Percentiles rank a stretch among this genome's conserved stretches.
These are phyloP conservation scores for Sisyra terminalis DNA, from an alignment of 2,888 invertebrate species.

Conservation along the genomic window DNA sequence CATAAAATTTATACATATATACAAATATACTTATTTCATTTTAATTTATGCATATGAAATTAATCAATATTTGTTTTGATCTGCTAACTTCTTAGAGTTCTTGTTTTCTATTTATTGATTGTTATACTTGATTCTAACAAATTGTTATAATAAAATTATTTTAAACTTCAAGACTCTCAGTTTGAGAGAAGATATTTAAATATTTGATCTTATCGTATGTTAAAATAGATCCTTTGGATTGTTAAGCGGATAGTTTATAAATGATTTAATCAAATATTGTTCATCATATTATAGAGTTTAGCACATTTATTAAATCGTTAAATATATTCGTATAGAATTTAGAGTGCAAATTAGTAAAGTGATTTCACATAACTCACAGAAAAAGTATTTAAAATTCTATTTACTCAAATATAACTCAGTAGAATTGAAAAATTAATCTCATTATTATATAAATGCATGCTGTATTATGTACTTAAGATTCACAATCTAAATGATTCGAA, in stretches of 20 bases:
- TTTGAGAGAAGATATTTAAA: not conserved
- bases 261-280: not conserved
- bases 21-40: not conserved
- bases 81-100: not conserved
- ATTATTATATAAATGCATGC: no score
- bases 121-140: not conserved
- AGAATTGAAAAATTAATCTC: no score
- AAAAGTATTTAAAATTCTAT: no score
- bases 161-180: not conserved
- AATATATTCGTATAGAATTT: no score
- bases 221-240: not conserved
- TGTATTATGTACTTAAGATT: no score
- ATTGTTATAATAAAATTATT: not conserved
- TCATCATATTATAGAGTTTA: no score
- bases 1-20: not conserved
- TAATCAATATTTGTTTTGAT: not conserved
- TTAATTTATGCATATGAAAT: not conserved
- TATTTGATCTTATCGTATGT: not conserved
- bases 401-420: no score
- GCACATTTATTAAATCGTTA: no score
- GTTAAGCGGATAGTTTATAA: constrained; percentile 3
- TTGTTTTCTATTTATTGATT: constrained; percentile 1
- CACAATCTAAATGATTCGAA: no score
- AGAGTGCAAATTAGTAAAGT: no score
- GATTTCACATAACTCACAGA: no score